Conservation (phyloP, 2,797 vertebrate genomes). For the Amniataba percoides region DNA sequence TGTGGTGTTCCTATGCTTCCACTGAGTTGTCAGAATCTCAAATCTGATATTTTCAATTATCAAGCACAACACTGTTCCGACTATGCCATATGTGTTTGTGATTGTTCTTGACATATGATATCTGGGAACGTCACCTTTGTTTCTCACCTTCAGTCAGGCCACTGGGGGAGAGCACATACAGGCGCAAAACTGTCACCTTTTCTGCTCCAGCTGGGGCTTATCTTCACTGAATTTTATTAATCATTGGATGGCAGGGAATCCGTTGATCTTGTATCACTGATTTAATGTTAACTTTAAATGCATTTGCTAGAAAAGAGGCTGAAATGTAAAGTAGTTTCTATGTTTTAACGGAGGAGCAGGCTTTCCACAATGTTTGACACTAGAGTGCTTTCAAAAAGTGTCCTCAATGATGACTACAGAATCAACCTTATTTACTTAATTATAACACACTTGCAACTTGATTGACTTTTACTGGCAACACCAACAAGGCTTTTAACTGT, state of each 20-base stretch:
- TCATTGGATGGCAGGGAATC: constrained; percentile 8
- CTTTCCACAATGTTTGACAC: not conserved
- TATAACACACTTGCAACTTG: not conserved
- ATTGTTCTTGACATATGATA: constrained; percentile 71
- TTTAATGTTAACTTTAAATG: not conserved
- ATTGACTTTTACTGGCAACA: not conserved
- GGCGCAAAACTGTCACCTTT: constrained; percentile 70
- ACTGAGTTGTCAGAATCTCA: constrained; percentile 31
- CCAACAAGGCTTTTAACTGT: not conserved
- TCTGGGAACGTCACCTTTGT: constrained; percentile 67
- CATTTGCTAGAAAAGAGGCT: not conserved
- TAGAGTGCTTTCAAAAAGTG: not conserved
- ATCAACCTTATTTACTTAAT: not conserved
- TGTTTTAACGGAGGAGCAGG: not conserved
- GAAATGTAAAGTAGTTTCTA: not conserved
- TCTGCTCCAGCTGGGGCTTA: constrained; percentile 46
- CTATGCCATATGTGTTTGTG: constrained; percentile 67
- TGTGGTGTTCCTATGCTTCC: constrained; percentile 22
- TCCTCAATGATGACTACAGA: not conserved
- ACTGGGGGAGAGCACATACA: constrained; percentile 61
- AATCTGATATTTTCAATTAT: constrained; percentile 71
- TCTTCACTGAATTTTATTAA: constrained; percentile 39
- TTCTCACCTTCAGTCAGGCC: constrained; percentile 76
- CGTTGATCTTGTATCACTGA: not conserved
- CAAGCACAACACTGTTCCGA: constrained; percentile 57